A percentile compares a stretch with the other conserved stretches of the same genome.
Conservation (phyloP, 2,888 invertebrate species). For the Rhogogaster chlorosoma region DNA sequence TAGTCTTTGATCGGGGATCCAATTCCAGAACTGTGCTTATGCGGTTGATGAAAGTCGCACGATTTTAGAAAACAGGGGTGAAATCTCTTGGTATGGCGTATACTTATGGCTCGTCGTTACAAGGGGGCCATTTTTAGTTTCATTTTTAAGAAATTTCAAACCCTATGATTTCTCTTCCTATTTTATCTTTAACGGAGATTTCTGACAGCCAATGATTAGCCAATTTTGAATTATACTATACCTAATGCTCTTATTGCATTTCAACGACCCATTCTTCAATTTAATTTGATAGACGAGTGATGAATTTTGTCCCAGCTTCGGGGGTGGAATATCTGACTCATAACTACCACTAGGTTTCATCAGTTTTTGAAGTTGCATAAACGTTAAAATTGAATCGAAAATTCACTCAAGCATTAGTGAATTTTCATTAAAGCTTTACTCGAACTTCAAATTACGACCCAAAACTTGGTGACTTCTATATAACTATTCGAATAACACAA, state of each 20-base stretch:
- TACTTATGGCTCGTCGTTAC: neutral
- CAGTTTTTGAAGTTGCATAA: neutral
- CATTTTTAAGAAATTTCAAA: neutral
- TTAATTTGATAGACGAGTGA: neutral
- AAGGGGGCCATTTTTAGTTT: neutral
- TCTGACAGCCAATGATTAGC: neutral
- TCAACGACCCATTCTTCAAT: neutral
- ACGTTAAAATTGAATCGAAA: neutral
- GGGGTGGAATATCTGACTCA: neutral
- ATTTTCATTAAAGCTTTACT: neutral
- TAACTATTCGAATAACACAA: neutral
- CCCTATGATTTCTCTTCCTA: neutral
- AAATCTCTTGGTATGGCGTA: neutral
- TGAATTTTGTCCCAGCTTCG: neutral
- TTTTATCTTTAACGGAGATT: neutral
- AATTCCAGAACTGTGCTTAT: neutral
- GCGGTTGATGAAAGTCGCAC: neutral
- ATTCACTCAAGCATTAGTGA: neutral
- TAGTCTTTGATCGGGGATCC: constrained; percentile 9
- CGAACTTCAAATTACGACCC: neutral
- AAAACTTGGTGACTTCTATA: neutral
- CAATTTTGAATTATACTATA: neutral
- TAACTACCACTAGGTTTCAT: neutral
- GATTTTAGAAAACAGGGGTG: neutral
- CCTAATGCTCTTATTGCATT: neutral